phyloP scores from a whole-genome alignment of 2,113 vertebrate species.

The Spea bombifrons region DNA sequence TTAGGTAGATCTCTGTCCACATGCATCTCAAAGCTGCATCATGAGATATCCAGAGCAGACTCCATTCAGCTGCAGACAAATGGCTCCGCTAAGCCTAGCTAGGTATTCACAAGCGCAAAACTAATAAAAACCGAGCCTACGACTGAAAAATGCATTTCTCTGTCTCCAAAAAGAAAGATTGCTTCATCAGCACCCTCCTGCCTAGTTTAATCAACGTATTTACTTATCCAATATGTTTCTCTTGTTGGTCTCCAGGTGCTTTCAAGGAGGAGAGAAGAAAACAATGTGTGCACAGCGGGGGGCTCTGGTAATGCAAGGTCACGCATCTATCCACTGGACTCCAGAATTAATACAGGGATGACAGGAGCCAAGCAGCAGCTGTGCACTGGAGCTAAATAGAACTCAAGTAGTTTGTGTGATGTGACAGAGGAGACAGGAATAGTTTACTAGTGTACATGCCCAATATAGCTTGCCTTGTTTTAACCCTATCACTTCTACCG shows the following conservation, averaged over 20 bases:
- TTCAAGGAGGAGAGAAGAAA: not conserved
- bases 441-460: no score
- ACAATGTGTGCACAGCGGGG: slow-evolving; percentile 49
- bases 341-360: slow-evolving; percentile 21
- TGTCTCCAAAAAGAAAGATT: slow-evolving; percentile 25
- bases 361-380: slow-evolving; percentile 28
- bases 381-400: not conserved
- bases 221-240: slow-evolving; percentile 55
- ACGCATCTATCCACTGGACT: slow-evolving; percentile 28
- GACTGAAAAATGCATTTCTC: not conserved
- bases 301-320: slow-evolving; percentile 18
- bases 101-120: not conserved
- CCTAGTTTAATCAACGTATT: slow-evolving; percentile 56
- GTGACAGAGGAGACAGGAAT: no score
- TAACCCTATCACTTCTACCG: no score
- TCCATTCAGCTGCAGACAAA: slow-evolving; percentile 41
- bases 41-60: slow-evolving; percentile 1
- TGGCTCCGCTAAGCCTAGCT: slow-evolving; percentile 51
- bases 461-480: no score
- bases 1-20: no score
- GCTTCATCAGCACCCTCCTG: slow-evolving; percentile 47
- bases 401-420: not conserved
- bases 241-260: slow-evolving; percentile 57
- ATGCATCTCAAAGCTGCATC: no score
- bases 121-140: slow-evolving; percentile 12